Base-by-base conservation (phyloP, 2,113 vertebrate genomes). In the Urocynchramus pylzowi region DNA sequence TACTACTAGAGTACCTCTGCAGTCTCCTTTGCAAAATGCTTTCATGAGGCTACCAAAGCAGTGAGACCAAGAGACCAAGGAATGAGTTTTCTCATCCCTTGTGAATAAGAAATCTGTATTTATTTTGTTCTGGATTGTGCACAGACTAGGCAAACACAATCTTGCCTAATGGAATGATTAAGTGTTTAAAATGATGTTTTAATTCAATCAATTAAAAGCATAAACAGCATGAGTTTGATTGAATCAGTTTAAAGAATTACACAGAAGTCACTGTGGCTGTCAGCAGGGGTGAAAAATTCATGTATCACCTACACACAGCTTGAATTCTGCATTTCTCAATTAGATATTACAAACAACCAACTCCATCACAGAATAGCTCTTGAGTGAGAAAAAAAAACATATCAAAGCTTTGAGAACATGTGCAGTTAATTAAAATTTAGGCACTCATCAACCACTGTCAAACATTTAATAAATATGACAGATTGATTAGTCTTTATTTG, bases 121-220 rank as follows among this genome's bases (percentile, higher is more conserved):
- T 84, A 41, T 56, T 87, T 75, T 89, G 50, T 81, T 24, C 42
- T 94, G 60, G 63, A 88, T 68, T 95, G 59, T 56, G 24, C 26
- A 79, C 6, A 64, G 87, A 95, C 91, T 35, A 94, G 64, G 75
- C 54, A 95, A 96, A 90, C 24, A 75, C 44, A 94, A 16, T 57
- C 76, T 41, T 87, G 45, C 52, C 61, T 95, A 97, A 97, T 93
- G 69, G 54, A 97, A 97, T 97, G 93, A 97, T 97, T 98, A 97
- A 97, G 94, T 97, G 88, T 94, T 97, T 96, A 41, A 97, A 98
- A 97, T 73, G 64, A 50, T 96, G 50, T 88, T 97, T 97, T 98
- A 97, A 98, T 98, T 95, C 92, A 97, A 96, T 98, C 97, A 97
- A 97, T 97, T 97, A 96, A 98, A 98, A 98, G 95, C 95, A 97